Percentiles rank a stretch among this genome's conserved stretches.
These are phyloP conservation scores for Sinelater perroti DNA, from an alignment of 2,888 invertebrate species.

Conservation along the genomic window DNA sequence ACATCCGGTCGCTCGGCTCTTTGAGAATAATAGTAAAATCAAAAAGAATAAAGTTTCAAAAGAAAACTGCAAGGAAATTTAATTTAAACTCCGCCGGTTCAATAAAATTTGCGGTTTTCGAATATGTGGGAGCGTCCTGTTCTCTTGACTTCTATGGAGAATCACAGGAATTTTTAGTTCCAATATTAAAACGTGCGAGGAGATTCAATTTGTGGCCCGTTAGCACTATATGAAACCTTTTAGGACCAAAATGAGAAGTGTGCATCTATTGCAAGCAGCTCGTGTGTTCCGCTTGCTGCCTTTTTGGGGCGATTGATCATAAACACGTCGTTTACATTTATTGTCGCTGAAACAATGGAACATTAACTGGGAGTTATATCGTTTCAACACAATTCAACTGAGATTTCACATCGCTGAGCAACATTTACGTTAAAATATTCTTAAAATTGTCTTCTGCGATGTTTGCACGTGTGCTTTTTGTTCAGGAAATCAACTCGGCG, in stretches of 20 bases:
- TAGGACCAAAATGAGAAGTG: no score
- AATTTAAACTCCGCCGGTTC: not conserved
- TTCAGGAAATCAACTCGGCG: no score
- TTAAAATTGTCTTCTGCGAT: no score
- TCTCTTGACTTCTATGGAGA: no score
- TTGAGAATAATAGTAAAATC: constrained; percentile 1
- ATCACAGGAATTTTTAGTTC: no score
- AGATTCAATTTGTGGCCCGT: no score
- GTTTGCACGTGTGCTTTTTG: no score
- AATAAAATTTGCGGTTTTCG: not conserved
- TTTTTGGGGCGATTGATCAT: constrained; percentile 23
- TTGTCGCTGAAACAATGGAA: not conserved
- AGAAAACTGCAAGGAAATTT: not conserved
- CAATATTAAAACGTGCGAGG: no score
- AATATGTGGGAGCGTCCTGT: not conserved
- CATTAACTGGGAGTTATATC: not conserved
- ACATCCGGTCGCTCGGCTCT: not conserved
- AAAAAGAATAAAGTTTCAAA: not conserved
- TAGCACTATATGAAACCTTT: no score
- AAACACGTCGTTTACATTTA: constrained; percentile 14
- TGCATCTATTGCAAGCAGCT: constrained; percentile 12
- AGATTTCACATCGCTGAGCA: no score
- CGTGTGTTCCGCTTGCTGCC: constrained; percentile 10
- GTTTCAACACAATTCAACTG: no score
- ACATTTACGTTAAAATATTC: no score